These are phyloP conservation scores for Carassius carassius DNA, from an alignment of 2,113 vertebrate species.

Conservation along the genomic window DNA sequence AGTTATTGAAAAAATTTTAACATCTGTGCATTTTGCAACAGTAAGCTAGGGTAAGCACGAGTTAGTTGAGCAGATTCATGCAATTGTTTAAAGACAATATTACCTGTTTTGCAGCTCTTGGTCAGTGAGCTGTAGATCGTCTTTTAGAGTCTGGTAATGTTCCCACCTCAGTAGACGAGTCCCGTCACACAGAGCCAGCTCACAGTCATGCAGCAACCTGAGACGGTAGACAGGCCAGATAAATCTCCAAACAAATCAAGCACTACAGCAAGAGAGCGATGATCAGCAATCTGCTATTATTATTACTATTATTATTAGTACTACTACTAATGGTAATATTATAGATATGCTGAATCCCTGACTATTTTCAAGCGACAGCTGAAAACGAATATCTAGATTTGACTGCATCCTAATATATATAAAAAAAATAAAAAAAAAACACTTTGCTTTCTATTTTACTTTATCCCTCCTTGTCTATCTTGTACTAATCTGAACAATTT, in stretches of 20 bases:
- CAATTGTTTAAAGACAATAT: conserved; percentile 9
- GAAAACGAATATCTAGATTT: too few relatives aligned
- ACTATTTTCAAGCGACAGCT: too few relatives aligned
- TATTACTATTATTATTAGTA: neutral
- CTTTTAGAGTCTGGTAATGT: conserved; percentile 84
- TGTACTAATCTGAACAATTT: too few relatives aligned
- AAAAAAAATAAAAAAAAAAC: too few relatives aligned
- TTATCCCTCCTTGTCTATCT: too few relatives aligned
- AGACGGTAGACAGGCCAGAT: neutral
- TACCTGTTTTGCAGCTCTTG: conserved; percentile 86
- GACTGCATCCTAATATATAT: too few relatives aligned
- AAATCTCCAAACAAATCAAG: neutral
- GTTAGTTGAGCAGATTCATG: neutral
- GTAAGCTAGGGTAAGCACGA: too few relatives aligned
- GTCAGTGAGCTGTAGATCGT: conserved; percentile 82
- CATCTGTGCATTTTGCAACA: neutral
- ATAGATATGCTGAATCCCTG: too few relatives aligned
- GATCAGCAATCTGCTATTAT: conserved; percentile 5
- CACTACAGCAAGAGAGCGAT: neutral
- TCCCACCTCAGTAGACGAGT: conserved; percentile 88
- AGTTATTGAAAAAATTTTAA: neutral
- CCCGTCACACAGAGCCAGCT: conserved; percentile 92
- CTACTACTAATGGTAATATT: neutral
- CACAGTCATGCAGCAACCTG: conserved; percentile 93
- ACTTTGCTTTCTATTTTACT: too few relatives aligned